Conservation (phyloP, 92 coral and sea anemone species). For the Scolanthus callimorphus region DNA sequence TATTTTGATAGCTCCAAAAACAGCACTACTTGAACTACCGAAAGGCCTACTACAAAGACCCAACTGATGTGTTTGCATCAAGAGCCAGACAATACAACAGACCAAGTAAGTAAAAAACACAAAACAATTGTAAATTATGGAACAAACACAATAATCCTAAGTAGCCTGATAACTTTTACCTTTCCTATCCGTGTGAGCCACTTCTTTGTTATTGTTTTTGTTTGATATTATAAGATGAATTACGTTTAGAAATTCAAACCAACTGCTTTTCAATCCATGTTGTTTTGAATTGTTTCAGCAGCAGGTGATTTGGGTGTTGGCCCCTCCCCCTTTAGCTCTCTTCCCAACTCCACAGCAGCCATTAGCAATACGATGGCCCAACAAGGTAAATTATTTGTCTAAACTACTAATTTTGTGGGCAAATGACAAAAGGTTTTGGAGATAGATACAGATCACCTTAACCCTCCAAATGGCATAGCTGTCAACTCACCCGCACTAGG, state of each 20-base stretch:
- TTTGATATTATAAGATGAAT: no score
- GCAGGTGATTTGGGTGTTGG: constrained; percentile 58
- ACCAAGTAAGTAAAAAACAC: constrained; percentile 50
- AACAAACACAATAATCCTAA: background rate
- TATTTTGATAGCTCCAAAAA: constrained; percentile 71
- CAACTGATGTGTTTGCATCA: constrained; percentile 60
- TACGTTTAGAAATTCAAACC: no score
- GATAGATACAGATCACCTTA: no score
- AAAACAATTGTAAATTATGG: background rate
- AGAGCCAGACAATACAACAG: constrained; percentile 21
- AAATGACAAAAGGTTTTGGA: background rate
- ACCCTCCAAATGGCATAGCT: no score
- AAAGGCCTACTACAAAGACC: constrained; percentile 85
- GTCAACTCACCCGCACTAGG: no score
- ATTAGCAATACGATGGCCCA: background rate
- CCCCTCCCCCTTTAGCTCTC: constrained; percentile 59
- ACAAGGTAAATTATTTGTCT: background rate
- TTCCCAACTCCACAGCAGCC: constrained; percentile 22
- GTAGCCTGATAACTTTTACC: no score
- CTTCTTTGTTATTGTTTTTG: background rate
- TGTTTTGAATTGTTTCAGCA: no score
- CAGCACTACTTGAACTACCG: constrained; percentile 92
- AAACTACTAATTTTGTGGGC: background rate
- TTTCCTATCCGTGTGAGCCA: background rate
- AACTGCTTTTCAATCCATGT: no score